Evolutionary conservation across 2,888 invertebrate genomes (phyloP).

Genomic region (Odontothrips loti): DNA sequence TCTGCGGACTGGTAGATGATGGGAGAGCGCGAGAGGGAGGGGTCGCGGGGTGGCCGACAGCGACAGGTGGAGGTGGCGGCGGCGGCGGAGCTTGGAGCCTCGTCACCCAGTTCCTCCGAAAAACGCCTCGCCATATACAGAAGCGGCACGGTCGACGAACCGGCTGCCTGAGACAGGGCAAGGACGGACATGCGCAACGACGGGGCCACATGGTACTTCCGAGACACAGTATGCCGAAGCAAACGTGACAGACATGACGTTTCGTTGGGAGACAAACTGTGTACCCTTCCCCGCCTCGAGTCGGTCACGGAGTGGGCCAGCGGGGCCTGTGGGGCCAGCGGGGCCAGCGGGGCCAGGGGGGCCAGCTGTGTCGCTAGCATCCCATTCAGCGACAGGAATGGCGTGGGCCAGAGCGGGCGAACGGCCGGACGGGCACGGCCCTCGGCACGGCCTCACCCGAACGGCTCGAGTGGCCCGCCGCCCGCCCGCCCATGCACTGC

Average conservation of each 20-base stretch:
- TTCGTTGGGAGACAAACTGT: too few relatives aligned
- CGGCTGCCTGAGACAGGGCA: neutral
- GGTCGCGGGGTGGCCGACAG: neutral
- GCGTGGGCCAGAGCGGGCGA: too few relatives aligned
- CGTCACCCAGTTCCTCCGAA: conserved; percentile 15
- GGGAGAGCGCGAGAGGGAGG: neutral
- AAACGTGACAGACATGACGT: too few relatives aligned
- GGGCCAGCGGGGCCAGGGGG: too few relatives aligned
- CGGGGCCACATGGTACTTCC: too few relatives aligned
- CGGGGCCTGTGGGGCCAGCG: too few relatives aligned
- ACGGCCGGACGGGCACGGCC: neutral
- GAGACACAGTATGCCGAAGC: too few relatives aligned
- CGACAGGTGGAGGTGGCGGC: neutral
- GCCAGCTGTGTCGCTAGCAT: too few relatives aligned
- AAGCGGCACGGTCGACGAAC: neutral
- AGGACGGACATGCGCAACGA: neutral
- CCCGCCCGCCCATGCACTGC: neutral
- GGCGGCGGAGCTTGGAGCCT: neutral
- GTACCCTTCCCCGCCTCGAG: too few relatives aligned
- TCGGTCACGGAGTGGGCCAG: too few relatives aligned
- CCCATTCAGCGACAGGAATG: too few relatives aligned
- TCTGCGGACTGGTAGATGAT: too few relatives aligned
- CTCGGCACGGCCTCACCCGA: neutral
- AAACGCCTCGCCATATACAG: neutral
- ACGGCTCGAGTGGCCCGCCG: neutral